Evolutionary conservation across 2,888 invertebrate species (phyloP), one percentile per base, ranked within the genome.

Genomic region (Hyposoter didymator): DNA sequence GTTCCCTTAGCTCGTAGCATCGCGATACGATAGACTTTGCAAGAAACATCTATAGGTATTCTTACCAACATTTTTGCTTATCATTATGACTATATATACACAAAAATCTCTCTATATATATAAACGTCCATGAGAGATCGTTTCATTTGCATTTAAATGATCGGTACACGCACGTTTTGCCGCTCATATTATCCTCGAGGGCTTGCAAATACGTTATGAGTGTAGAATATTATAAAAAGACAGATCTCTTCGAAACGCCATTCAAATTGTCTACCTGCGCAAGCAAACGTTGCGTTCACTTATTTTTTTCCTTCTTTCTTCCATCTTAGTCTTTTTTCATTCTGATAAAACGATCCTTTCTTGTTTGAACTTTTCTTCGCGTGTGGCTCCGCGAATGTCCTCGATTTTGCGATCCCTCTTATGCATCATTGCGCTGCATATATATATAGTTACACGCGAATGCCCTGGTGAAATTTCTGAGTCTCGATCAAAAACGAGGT

Each of bases 111-210:
- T 32, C 35, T n/a, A 10, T 19, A 22, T 59, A 2, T 62, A 43
- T 66, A 17, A 32, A 49, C 52, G 55, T 43, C 6, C 6, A 35
- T 39, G 22, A 74, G 47, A 72, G 78, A 80, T 83, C 85, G 76
- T 84, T 84, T 85, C 72, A 85, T 85, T 85, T 85, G 83, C 85
- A 85, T 85, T 84, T 85, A 84, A 85, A 85, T 84, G 79, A 85
- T 80, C 85, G 76, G 49, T 83, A 78, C 83, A 81, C 80, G 85
- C 84, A 76, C 59, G 49, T 85, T 82, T 72, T 45, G 19, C 79
- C 64, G 67, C 28, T 39, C 39, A 49, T 55, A 78, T 85, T 67
- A 78, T 85, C 78, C 83, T 80, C 66, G 67, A 73, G 83, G 80
- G 75, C 75, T 76, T 59, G 55, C 67, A 55, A 67, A 75, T 79